Conservation (phyloP, 2,797 vertebrate genomes). For the Hydrophis major region DNA sequence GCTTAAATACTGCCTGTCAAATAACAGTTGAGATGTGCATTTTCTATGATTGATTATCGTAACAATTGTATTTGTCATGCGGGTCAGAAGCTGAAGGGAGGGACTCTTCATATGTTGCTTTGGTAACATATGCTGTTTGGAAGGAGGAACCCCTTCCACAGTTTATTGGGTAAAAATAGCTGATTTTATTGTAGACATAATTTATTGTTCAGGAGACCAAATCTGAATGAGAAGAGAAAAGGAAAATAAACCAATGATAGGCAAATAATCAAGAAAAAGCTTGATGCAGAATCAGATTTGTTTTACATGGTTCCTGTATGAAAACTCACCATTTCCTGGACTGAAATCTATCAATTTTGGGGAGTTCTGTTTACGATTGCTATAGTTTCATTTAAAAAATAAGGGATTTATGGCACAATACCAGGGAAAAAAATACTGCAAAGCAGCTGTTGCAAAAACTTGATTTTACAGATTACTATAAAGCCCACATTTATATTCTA, state of each 20-base stretch:
- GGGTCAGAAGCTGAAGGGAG: neutral
- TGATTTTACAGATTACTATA: neutral
- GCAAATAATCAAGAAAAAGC: neutral
- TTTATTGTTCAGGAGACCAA: constrained; percentile 8
- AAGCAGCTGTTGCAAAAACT: neutral
- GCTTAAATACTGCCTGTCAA: neutral
- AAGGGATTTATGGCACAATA: neutral
- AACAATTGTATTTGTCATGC: neutral
- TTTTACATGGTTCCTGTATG: neutral
- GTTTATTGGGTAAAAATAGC: constrained; percentile 60
- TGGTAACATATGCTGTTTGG: constrained; percentile 15
- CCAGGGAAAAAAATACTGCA: neutral
- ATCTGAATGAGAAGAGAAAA: neutral
- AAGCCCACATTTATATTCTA: neutral
- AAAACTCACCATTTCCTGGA: neutral
- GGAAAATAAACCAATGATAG: neutral
- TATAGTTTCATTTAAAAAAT: neutral
- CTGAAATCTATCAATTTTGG: neutral
- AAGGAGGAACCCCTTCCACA: neutral
- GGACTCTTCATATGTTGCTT: constrained; percentile 11
- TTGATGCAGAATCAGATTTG: neutral
- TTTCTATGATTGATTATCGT: neutral
- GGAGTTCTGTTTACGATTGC: neutral
- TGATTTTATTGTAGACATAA: constrained; percentile 1
- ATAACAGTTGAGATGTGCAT: neutral